A percentile compares a stretch with the other conserved stretches of the same genome.
Conservation (phyloP, 2,797 vertebrate genomes). For the Malurus splendens region DNA sequence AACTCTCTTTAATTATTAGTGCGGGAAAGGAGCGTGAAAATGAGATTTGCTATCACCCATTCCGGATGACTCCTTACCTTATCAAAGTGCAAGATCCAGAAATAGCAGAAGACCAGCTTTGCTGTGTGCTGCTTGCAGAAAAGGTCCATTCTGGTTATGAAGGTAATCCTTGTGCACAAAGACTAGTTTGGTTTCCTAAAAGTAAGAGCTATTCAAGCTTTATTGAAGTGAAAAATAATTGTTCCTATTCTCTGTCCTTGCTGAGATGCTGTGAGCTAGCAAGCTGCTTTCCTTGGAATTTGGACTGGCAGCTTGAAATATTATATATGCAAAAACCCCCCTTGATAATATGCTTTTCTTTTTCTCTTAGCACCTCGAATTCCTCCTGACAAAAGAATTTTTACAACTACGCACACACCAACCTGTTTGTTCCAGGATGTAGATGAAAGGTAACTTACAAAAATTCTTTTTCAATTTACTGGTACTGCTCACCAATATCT, state of each 20-base stretch:
- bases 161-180: conserved; percentile 69
- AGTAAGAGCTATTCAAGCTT: neutral
- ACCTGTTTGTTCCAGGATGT: conserved; percentile 94
- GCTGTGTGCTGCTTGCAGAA: conserved; percentile 94
- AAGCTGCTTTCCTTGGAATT: neutral
- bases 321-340: accelerated
- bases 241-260: neutral
- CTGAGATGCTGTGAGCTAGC: neutral
- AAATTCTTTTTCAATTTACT: neutral
- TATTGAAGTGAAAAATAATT: neutral
- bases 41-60: conserved; percentile 84
- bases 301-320: neutral
- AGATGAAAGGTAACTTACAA: conserved; percentile 82
- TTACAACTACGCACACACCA: conserved; percentile 94
- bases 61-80: conserved; percentile 93
- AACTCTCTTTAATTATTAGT: conserved; percentile 64
- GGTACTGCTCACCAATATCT: neutral
- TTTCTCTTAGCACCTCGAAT: conserved; percentile 85
- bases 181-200: neutral
- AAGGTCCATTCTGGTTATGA: conserved; percentile 95
- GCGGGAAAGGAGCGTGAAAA: conserved; percentile 77
- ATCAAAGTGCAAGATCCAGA: conserved; percentile 84
- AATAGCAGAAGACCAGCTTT: conserved; percentile 84
- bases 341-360: neutral
- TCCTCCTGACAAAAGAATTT: conserved; percentile 92